Percentiles rank a stretch among this genome's conserved stretches.
Evolutionary conservation across 2,888 invertebrate species (phyloP).

Genomic region (Baronia brevicornis): DNA sequence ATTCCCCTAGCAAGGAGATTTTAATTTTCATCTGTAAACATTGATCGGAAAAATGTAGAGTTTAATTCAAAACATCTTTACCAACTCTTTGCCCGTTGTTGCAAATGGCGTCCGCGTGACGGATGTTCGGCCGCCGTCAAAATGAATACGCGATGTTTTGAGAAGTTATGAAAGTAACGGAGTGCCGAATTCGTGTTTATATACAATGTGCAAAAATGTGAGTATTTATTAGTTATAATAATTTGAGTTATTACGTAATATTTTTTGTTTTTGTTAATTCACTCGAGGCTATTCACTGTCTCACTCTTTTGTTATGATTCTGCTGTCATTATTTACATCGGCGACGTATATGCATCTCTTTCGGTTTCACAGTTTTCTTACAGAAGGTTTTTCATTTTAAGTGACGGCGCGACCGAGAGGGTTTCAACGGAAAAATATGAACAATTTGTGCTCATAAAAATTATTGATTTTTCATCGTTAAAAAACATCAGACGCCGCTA

Average conservation of each 20-base stretch:
- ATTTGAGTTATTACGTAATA: slow-evolving; percentile 40
- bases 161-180: slow-evolving; percentile 32
- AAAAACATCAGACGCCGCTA: slow-evolving; percentile 49
- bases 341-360: slow-evolving; percentile 58
- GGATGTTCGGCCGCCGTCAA: slow-evolving; percentile 49
- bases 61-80: too few species aligned
- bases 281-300: slow-evolving; percentile 42
- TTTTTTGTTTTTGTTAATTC: slow-evolving; percentile 45
- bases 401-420: slow-evolving; percentile 55
- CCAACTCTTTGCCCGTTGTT: slow-evolving; percentile 25
- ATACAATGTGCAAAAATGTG: slow-evolving; percentile 29
- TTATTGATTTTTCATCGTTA: slow-evolving; percentile 73
- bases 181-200: slow-evolving; percentile 24
- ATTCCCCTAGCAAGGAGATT: too few species aligned
- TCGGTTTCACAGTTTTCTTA: slow-evolving; percentile 60
- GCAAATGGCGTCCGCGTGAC: slow-evolving; percentile 66
- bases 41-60: not conserved
- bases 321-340: slow-evolving; percentile 68
- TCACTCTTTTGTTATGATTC: slow-evolving; percentile 68
- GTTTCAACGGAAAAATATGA: slow-evolving; percentile 67
- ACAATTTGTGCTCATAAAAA: slow-evolving; percentile 68
- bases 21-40: slow-evolving; percentile 3
- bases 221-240: slow-evolving; percentile 23
- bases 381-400: slow-evolving; percentile 69
- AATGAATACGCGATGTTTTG: slow-evolving; percentile 51